Evolutionary conservation across 2,797 vertebrate genomes (phyloP).

Genomic region (Pseudomugil gertrudae): DNA sequence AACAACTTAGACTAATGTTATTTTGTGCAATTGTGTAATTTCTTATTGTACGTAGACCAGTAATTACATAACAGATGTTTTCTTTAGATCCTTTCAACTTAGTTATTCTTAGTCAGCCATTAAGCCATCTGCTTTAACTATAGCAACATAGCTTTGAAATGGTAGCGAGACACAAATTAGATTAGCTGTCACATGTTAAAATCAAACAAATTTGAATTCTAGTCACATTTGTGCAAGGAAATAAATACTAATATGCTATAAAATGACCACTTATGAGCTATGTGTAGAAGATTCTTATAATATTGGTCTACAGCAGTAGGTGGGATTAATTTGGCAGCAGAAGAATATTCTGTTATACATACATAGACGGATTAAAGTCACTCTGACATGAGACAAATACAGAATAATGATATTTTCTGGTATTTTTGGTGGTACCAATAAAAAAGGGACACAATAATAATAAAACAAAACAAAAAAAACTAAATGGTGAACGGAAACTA

Average conservation of each 20-base stretch:
- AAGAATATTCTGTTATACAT: too few species aligned
- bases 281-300: neutral
- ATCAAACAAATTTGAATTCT: constrained; percentile 7
- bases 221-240: constrained; percentile 1
- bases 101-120: neutral
- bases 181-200: constrained; percentile 24
- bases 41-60: constrained; percentile 1
- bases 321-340: neutral
- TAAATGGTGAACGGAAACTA: neutral
- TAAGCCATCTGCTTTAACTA: neutral
- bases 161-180: neutral
- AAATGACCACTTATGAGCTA: neutral
- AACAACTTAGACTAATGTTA: neutral
- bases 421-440: too few species aligned
- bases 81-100: constrained; percentile 14
- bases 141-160: constrained; percentile 20
- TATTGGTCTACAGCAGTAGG: neutral
- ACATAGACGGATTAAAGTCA: too few species aligned
- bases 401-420: too few species aligned
- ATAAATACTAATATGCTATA: constrained; percentile 4
- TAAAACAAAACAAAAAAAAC: neutral
- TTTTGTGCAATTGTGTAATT: constrained; percentile 10
- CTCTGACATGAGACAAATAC: too few species aligned
- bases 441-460: too few species aligned
- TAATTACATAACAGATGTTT: constrained; percentile 4